Conservation (phyloP, 2,797 vertebrate species). For the Leuciscus waleckii region DNA sequence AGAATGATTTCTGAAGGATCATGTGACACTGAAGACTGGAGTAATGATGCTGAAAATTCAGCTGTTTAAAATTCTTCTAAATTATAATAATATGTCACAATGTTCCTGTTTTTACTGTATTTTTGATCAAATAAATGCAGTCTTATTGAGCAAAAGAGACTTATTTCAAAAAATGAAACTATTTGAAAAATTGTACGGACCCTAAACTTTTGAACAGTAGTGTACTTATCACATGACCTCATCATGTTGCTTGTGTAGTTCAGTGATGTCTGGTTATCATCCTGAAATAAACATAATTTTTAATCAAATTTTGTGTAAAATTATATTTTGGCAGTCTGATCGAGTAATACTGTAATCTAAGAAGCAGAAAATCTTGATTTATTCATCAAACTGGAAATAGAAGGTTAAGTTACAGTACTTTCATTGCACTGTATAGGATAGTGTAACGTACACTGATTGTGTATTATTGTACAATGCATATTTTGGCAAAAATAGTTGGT, state of each 20-base stretch:
- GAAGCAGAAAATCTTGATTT: neutral
- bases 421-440: neutral
- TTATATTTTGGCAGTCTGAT: neutral
- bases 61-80: neutral
- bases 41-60: neutral
- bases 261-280: neutral
- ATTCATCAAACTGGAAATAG: neutral
- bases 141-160: neutral
- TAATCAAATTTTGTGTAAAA: neutral
- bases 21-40: neutral
- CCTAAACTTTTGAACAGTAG: neutral
- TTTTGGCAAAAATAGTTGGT: neutral
- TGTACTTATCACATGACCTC: neutral
- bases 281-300: neutral
- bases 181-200: neutral
- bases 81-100: neutral
- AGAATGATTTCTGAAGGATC: neutral
- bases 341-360: neutral
- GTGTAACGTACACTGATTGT: neutral
- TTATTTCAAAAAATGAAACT: neutral
- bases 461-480: neutral
- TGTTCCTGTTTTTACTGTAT: neutral
- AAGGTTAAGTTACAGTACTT: neutral
- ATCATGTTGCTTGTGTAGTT: conserved; percentile 4
- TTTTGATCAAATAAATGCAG: neutral